Evolutionary conservation across 1,140 invertebrate species (phyloP).

Genomic region (Wiebesia pumilae): DNA sequence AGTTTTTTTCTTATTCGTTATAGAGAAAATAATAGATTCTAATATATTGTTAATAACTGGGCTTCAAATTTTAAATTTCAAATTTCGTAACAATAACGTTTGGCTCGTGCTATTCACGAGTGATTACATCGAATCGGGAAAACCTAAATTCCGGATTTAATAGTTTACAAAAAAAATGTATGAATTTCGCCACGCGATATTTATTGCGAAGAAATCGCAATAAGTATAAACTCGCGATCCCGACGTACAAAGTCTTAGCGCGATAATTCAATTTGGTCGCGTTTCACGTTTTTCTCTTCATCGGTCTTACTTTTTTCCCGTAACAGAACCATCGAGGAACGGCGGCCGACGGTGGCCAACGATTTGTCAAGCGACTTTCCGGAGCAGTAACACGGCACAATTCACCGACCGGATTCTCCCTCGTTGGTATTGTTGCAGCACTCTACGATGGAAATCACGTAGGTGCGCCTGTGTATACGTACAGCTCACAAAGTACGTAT

Average conservation of each 20-base stretch:
- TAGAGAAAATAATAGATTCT: too few relatives aligned
- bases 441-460: neutral
- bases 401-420: neutral
- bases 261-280: conserved; percentile 21
- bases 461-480: neutral
- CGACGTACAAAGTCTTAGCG: neutral
- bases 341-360: neutral
- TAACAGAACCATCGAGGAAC: neutral
- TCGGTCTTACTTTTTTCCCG: neutral
- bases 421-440: neutral
- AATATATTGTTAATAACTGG: too few relatives aligned
- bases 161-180: neutral
- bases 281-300: neutral
- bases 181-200: neutral
- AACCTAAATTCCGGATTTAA: neutral
- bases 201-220: neutral
- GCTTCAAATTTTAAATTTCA: too few relatives aligned
- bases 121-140: neutral
- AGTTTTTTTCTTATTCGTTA: too few relatives aligned
- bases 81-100: too few relatives aligned
- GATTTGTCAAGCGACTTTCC: conserved; percentile 27
- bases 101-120: too few relatives aligned
- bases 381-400: neutral
- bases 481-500: neutral
- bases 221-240: neutral